Evolutionary conservation across 2,797 vertebrate genomes (phyloP), one percentile per base, ranked within the genome.

Genomic region (Clarias laeviceps): DNA sequence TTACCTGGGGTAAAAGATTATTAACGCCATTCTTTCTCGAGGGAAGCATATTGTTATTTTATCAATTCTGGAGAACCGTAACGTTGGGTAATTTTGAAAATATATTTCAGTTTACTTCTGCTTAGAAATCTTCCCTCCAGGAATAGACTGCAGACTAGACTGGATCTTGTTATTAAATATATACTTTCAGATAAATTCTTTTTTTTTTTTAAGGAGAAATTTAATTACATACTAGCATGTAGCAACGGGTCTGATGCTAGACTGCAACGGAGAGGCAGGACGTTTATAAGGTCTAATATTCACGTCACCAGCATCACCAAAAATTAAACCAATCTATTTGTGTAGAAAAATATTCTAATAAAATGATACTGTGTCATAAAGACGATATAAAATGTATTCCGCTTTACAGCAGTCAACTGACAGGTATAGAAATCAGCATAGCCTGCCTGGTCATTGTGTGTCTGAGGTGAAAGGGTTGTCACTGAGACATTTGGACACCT

Each of bases 401-500:
- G 59, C 32, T 74, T 40, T 22, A 72, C 18, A 66, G 57, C 70
- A 64, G 9, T 74, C 62, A 7, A 79, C 57, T 83, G 29, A 20
- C 27, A 27, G 12, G 34, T 62, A 9, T 40, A 70, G 62, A 79
- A 73, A 4, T 59, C 15, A 14, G 50, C 17, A 17, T 54, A 78
- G n/a, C 85, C n/a, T 69, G 70, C 11, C 22, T 5, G 37, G 40
- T 56, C 40, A 69, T 57, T 24, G 59, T 54, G 32, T 83, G 62
- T 81, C 50, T 74, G 76, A 77, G 37, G 37, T 79, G 22, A 84
- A 27, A 54, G 84, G 64, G 82, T 65, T 83, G 87, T 86, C 87
- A 90, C 82, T 83, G 62, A 59, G 84, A 91, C 88, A 89, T 91
- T 90, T 85, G 78, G 89, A 88, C 89, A 92, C 93, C 93, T 91